A percentile compares a stretch with the other conserved stretches of the same genome.
Evolutionary conservation across 2,888 invertebrate species (phyloP).

Genomic region (Diabrotica balteata): DNA sequence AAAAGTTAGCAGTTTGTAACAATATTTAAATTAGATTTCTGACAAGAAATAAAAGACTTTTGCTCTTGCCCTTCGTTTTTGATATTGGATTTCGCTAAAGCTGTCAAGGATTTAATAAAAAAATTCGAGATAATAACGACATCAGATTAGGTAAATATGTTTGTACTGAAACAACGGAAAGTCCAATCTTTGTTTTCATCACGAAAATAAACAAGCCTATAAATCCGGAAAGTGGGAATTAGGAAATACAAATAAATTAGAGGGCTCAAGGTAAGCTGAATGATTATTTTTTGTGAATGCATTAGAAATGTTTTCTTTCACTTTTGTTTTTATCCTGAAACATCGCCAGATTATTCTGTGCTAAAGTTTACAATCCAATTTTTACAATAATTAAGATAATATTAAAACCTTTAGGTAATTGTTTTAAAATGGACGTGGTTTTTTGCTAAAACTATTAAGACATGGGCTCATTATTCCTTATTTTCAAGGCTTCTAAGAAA

Average conservation of each 20-base stretch:
- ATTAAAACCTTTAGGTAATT: too few relatives aligned
- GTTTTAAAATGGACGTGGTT: too few relatives aligned
- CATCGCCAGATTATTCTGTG: too few relatives aligned
- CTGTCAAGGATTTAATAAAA: conserved; percentile 3
- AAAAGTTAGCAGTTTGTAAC: conserved; percentile 26
- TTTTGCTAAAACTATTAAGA: too few relatives aligned
- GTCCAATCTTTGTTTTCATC: neutral
- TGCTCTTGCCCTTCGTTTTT: conserved; percentile 2
- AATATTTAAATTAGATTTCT: conserved; percentile 26
- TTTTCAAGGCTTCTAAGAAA: too few relatives aligned
- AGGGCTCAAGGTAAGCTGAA: too few relatives aligned
- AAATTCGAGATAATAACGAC: neutral
- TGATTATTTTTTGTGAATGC: too few relatives aligned
- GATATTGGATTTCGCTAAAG: conserved; percentile 14
- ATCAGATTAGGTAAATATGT: conserved; percentile 1
- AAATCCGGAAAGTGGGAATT: neutral
- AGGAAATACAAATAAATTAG: neutral
- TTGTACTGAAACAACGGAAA: conserved; percentile 1
- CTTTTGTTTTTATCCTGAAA: too few relatives aligned
- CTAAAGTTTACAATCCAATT: too few relatives aligned
- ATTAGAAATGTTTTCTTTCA: too few relatives aligned
- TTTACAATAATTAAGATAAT: too few relatives aligned
- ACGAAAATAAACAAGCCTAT: neutral
- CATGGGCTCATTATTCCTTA: too few relatives aligned
- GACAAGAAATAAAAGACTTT: conserved; percentile 18